These are phyloP conservation scores for Falco concolor DNA, from an alignment of 2,797 vertebrate species.

Conservation along the genomic window DNA sequence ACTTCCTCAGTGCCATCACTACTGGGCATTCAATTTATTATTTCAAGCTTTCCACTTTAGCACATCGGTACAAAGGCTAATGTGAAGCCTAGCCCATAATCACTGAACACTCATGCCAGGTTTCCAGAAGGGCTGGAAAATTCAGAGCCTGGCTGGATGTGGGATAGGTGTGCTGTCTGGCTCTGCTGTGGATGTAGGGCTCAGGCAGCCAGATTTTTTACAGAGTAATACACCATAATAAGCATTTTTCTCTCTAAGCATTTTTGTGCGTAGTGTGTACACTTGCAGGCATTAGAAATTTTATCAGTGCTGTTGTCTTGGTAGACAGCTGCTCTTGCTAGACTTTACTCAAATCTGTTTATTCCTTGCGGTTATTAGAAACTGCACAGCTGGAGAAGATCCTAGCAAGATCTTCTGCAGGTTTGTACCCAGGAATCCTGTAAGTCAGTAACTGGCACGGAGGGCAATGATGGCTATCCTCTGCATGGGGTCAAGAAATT, in stretches of 20 bases:
- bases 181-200: neutral
- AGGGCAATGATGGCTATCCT: neutral
- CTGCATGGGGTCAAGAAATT: neutral
- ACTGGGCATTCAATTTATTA: neutral
- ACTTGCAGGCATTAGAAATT: neutral
- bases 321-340: neutral
- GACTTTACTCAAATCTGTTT: neutral
- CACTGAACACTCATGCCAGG: neutral
- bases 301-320: neutral
- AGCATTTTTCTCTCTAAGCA: neutral
- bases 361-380: neutral
- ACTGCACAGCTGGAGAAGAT: neutral
- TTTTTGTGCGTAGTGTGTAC: neutral
- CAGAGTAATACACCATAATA: neutral
- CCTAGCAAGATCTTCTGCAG: neutral
- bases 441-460: neutral
- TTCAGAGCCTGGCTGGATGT: neutral
- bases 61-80: neutral
- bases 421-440: neutral
- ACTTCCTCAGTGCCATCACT: neutral
- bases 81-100: neutral
- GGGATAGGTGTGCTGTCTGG: neutral
- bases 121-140: slow-evolving; percentile 32
- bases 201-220: neutral
- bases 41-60: neutral